Percentiles rank a stretch among this genome's conserved stretches.
These are phyloP conservation scores for Xiphorhynchus elegans DNA, from an alignment of 2,113 vertebrate species.

Conservation along the genomic window DNA sequence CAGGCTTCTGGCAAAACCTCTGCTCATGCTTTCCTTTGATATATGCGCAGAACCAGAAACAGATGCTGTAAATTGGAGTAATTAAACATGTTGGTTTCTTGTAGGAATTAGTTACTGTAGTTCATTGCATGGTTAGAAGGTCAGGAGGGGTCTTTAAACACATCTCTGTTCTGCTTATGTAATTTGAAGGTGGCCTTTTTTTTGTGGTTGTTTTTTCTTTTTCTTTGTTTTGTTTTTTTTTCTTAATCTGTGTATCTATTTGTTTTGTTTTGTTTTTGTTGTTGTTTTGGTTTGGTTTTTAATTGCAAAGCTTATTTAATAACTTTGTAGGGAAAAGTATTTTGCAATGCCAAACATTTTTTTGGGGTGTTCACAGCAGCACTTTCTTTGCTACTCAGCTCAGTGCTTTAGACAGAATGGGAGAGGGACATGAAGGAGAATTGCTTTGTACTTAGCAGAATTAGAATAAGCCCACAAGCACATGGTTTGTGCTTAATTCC, in stretches of 20 bases:
- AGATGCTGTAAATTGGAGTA: not conserved
- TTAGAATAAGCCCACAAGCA: conserved; percentile 55
- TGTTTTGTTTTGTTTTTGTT: not conserved
- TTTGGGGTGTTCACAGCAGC: not conserved
- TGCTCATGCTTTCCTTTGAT: not conserved
- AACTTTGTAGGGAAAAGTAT: not conserved
- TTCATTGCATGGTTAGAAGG: not conserved
- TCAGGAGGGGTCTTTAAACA: not conserved
- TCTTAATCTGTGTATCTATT: too few relatives aligned
- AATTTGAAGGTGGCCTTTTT: not conserved
- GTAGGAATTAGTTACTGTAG: not conserved
- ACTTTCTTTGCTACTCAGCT: not conserved
- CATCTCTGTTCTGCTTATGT: not conserved
- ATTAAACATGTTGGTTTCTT: not conserved
- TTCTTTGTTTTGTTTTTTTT: not conserved
- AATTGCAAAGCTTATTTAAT: not conserved
- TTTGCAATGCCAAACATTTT: not conserved
- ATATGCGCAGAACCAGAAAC: not conserved
- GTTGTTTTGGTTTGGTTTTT: not conserved
- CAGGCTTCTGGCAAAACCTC: not conserved
- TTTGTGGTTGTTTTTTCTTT: not conserved
- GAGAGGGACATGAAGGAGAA: conserved; percentile 33
- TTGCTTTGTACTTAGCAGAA: conserved; percentile 26
- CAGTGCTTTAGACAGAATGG: not conserved
- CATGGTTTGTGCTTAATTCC: conserved; percentile 54